Percentiles rank a stretch among this genome's conserved stretches.
phyloP scores from a whole-genome alignment of 2,797 vertebrate genomes.

The Lacerta agilis region DNA sequence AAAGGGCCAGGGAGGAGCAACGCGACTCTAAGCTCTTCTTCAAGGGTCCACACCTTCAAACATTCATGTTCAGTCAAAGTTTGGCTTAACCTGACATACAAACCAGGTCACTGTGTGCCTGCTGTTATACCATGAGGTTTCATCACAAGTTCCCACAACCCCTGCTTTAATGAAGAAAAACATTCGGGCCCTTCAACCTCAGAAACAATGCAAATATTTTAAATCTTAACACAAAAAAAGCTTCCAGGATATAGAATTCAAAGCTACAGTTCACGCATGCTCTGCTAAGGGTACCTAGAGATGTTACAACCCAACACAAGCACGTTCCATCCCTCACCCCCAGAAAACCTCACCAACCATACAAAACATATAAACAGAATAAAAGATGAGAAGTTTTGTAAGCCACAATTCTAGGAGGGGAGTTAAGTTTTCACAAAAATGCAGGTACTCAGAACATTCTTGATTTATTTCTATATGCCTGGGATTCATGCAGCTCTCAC shows the following conservation, averaged over 20 bases:
- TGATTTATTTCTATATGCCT: background rate
- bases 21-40: too few relatives aligned
- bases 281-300: background rate
- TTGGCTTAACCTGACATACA: too few relatives aligned
- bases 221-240: background rate
- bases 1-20: too few relatives aligned
- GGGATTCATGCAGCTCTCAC: background rate
- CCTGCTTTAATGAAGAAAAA: background rate
- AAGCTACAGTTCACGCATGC: background rate
- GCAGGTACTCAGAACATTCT: background rate
- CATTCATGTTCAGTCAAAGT: too few relatives aligned
- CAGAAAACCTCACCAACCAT: background rate
- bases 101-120: too few relatives aligned
- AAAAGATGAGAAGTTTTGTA: background rate
- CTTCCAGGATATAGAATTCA: background rate
- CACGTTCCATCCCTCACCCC: background rate
- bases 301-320: background rate
- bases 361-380: background rate
- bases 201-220: background rate
- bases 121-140: background rate
- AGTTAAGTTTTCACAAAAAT: background rate
- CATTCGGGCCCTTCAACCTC: background rate
- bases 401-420: background rate
- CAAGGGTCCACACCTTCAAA: too few relatives aligned
- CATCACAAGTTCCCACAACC: background rate